phyloP scores from a whole-genome alignment of 2,888 invertebrate genomes.

The Diplolepis rosae region DNA sequence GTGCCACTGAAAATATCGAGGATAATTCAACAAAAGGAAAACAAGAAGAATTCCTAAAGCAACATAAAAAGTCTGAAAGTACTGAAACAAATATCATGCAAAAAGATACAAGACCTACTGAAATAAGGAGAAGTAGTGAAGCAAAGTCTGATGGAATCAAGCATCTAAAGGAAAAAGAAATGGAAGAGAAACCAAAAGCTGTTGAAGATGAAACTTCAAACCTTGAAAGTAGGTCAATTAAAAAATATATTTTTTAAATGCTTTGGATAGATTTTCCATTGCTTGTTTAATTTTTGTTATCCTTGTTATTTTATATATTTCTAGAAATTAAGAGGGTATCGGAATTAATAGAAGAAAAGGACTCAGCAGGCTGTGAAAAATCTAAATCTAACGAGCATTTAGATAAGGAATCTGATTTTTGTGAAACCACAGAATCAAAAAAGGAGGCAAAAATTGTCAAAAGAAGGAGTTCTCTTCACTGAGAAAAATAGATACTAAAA shows the following conservation, averaged over 20 bases:
- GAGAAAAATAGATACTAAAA: too few species aligned
- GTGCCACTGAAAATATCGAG: constrained; percentile 48
- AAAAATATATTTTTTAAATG: too few species aligned
- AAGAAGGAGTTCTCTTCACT: constrained; percentile 69
- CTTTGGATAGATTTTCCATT: too few species aligned
- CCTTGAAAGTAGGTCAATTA: neutral
- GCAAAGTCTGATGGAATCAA: constrained; percentile 16
- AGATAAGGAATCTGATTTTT: constrained; percentile 46
- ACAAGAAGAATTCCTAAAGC: constrained; percentile 41
- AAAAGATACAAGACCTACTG: neutral
- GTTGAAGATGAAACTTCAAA: neutral
- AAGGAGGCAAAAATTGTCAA: constrained; percentile 61
- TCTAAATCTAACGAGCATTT: constrained; percentile 57
- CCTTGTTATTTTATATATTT: neutral
- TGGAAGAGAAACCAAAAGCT: constrained; percentile 20
- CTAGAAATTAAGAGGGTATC: constrained; percentile 34
- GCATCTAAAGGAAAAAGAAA: constrained; percentile 38
- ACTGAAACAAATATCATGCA: constrained; percentile 4
- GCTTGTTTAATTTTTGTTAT: neutral
- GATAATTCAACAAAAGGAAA: constrained; percentile 53
- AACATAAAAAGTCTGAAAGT: neutral
- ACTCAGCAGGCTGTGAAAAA: constrained; percentile 45
- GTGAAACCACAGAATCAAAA: constrained; percentile 50
- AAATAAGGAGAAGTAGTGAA: constrained; percentile 1
- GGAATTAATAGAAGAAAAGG: constrained; percentile 34